These are phyloP conservation scores for Macquaria australasica DNA, from an alignment of 2,113 vertebrate genomes.

Conservation along the genomic window DNA sequence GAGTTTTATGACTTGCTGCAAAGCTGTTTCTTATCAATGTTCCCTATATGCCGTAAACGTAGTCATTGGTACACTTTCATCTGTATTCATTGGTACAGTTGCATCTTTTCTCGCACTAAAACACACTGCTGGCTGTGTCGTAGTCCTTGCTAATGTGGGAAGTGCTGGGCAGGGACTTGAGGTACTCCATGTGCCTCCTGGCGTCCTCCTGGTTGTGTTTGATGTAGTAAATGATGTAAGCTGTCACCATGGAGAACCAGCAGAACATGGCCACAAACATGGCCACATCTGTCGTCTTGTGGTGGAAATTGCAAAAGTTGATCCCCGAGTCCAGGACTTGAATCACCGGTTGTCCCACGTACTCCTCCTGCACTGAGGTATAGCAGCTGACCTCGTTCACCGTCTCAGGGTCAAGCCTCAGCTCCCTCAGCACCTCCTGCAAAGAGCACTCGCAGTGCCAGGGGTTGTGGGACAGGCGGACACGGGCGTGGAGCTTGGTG, in stretches of 20 bases:
- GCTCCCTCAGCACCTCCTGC: constrained; percentile 89
- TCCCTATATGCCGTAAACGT: neutral
- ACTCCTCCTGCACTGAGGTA: constrained; percentile 85
- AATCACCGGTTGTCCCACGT: constrained; percentile 87
- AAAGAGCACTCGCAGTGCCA: constrained; percentile 92
- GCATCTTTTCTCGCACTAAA: constrained; percentile 56
- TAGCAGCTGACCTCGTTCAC: constrained; percentile 89
- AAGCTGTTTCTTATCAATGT: constrained; percentile 1
- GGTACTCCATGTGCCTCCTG: constrained; percentile 86
- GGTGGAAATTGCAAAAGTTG: constrained; percentile 90
- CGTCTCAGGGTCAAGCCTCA: constrained; percentile 87
- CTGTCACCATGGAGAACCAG: constrained; percentile 92
- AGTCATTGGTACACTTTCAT: constrained; percentile 31
- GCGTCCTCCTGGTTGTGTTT: constrained; percentile 90
- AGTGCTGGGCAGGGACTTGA: constrained; percentile 85
- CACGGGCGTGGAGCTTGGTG: constrained; percentile 84
- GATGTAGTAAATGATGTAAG: constrained; percentile 89
- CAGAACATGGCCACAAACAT: constrained; percentile 93
- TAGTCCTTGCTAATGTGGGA: constrained; percentile 81
- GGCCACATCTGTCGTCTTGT: constrained; percentile 88
- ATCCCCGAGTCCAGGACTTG: constrained; percentile 88
- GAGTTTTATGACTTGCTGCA: constrained; percentile 4
- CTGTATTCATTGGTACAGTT: constrained; percentile 12
- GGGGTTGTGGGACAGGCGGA: constrained; percentile 90
- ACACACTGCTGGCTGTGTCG: constrained; percentile 82